Conservation (phyloP, 2,797 vertebrate genomes). For the Gymnoscopelus microlampas region DNA sequence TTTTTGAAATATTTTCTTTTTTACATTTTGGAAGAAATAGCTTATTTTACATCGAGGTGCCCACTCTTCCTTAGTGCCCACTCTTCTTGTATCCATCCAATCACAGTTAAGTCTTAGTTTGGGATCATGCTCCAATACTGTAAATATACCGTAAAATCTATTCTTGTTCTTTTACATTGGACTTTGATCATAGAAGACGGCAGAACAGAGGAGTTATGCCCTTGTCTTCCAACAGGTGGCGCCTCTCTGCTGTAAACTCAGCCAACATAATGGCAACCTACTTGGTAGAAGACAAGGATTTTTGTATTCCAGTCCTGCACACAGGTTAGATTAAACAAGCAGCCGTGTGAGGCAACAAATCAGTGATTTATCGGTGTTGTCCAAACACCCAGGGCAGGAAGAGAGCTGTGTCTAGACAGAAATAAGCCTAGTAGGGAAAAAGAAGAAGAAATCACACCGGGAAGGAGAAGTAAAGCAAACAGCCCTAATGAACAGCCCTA, state of each 20-base stretch:
- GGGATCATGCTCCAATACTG: too few species aligned
- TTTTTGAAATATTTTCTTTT: too few species aligned
- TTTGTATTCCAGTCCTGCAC: slow-evolving; percentile 35
- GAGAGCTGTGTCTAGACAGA: slow-evolving; percentile 36
- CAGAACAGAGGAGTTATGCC: slow-evolving; percentile 53
- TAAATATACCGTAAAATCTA: background rate
- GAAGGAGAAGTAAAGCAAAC: slow-evolving; percentile 49
- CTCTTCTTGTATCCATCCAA: too few species aligned
- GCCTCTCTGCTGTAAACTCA: slow-evolving; percentile 33
- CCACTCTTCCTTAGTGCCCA: too few species aligned
- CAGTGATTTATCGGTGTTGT: slow-evolving; percentile 48
- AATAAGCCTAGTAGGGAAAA: slow-evolving; percentile 34
- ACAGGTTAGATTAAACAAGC: slow-evolving; percentile 46
- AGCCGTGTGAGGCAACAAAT: slow-evolving; percentile 42
- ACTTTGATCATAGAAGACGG: slow-evolving; percentile 27
- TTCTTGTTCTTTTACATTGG: background rate
- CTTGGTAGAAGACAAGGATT: slow-evolving; percentile 29
- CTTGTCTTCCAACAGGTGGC: slow-evolving; percentile 70
- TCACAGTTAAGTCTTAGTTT: too few species aligned
- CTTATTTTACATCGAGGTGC: too few species aligned
- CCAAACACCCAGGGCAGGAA: slow-evolving; percentile 47
- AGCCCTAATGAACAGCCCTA: background rate
- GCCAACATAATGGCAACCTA: slow-evolving; percentile 23
- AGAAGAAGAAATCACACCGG: slow-evolving; percentile 56
- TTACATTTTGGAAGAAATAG: too few species aligned